Percentiles rank a stretch among this genome's conserved stretches.
Evolutionary conservation across 2,797 vertebrate species (phyloP).

Genomic region (Tragopan temminckii): DNA sequence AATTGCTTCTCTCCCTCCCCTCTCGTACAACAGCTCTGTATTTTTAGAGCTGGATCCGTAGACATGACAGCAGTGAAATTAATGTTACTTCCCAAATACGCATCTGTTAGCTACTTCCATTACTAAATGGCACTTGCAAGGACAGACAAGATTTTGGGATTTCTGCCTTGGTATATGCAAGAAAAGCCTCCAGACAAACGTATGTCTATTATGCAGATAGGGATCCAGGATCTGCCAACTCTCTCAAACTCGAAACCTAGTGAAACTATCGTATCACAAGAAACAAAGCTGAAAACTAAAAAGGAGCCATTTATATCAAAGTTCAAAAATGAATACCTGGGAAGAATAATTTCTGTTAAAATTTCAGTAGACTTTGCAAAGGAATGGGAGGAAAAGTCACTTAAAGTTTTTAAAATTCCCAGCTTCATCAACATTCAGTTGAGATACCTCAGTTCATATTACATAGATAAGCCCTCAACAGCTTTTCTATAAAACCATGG

Average conservation of each 20-base stretch:
- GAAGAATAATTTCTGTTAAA: background rate
- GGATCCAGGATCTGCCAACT: background rate
- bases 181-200: background rate
- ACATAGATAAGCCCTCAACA: background rate
- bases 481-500: background rate
- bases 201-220: background rate
- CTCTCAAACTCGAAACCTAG: background rate
- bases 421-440: background rate
- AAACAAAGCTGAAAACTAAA: background rate
- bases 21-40: background rate
- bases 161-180: background rate
- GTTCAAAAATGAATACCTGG: background rate
- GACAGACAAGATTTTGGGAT: background rate
- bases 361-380: background rate
- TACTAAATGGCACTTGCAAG: background rate
- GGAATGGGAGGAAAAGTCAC: background rate
- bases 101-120: background rate
- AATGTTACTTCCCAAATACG: background rate
- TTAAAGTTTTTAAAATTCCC: background rate
- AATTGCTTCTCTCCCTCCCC: background rate
- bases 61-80: background rate
- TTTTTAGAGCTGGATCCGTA: background rate
- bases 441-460: background rate
- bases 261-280: background rate
- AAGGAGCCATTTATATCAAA: background rate